Evolutionary conservation across 1,140 invertebrate genomes (phyloP).

Genomic region (Augochlora pura): DNA sequence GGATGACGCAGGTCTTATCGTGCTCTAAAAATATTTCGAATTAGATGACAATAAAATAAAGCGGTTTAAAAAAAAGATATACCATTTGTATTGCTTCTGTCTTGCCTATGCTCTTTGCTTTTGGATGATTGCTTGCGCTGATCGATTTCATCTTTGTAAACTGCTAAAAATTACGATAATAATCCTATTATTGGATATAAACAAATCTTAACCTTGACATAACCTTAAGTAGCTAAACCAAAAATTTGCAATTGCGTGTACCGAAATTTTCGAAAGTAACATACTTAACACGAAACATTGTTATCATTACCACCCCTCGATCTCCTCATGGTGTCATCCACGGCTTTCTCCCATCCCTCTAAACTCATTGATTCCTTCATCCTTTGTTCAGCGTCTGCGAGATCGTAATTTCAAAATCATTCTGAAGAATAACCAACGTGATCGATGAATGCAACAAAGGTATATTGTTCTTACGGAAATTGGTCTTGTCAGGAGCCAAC

Average conservation of each 20-base stretch:
- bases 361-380: constrained; percentile 34
- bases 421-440: neutral
- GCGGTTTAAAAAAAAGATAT: neutral
- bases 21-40: neutral
- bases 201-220: too few relatives aligned
- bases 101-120: neutral
- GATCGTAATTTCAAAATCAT: neutral
- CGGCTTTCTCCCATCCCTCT: constrained; percentile 40
- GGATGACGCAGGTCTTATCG: constrained; percentile 7
- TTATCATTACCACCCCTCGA: neutral
- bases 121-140: neutral
- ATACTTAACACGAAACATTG: neutral
- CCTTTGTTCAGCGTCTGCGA: neutral
- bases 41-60: neutral
- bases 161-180: neutral
- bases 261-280: neutral
- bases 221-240: neutral
- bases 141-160: neutral
- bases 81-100: neutral
- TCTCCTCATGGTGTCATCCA: neutral
- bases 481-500: neutral
- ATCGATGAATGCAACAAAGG: constrained; percentile 1
- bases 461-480: neutral
- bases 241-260: neutral
- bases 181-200: too few relatives aligned